Evolutionary conservation across 2,797 vertebrate species (phyloP), one percentile per base, ranked within the genome.

Genomic region (Sciurus vulgaris): DNA sequence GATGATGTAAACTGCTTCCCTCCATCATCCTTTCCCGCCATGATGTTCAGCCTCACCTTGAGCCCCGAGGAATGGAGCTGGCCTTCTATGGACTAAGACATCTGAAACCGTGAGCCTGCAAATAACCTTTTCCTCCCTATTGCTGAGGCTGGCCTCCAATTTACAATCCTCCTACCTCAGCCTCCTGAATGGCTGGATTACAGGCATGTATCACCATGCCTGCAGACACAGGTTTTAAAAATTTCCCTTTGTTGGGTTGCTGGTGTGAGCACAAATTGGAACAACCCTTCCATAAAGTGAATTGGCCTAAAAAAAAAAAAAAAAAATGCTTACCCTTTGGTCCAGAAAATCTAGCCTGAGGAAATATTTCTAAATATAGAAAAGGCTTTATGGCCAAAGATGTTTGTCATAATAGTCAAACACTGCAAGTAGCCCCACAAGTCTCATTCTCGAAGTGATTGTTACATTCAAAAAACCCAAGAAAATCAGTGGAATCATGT

Each of bases 331-430:
- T 49, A 67, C 28, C 35, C 18, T 94, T 91, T 56, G 56, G 56
- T 94, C 38, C 26, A 44, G 93, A 95, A 93, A 74, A 94, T 54
- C 35, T 67, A 76, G 79, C 78, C 94, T 7, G 65, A 93, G 93
- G 82, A 95, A 92, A 54, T 49, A 8, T 59, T 88, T 89, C 85
- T 87, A 90, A 70, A 92, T 82, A 59, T 54, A 86, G 85, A 73
- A 79, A 86, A 49, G 56, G 26, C 35, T 94, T 93, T 77, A 6
- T 72, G 2, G n/a, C 61, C 86, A 74, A 59, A 96, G 78, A 91
- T 70, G 30, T 28, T 88, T 2, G 0, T 83, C 51, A 26, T 12
- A 59, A 61, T 4, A 69, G 85, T 41, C 28, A 47, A 47, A 54
- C 81, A 11, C 49, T 3, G 30, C 44, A 22, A 84, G 18, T 3